Base-by-base conservation (phyloP, 2,113 vertebrate species). In the Anarrhichthys ocellatus region DNA sequence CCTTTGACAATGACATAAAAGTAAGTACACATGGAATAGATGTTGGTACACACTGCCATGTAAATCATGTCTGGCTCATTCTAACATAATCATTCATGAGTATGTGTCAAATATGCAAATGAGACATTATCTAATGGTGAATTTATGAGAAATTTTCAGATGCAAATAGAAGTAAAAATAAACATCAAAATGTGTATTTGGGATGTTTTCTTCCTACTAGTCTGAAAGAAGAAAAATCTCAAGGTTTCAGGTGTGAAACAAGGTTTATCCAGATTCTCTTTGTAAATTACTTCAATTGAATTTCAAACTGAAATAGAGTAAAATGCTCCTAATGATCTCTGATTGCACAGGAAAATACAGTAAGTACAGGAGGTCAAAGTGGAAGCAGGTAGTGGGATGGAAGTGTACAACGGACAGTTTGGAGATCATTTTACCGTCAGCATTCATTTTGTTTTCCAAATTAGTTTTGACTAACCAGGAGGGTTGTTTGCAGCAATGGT, bases 51-150 rank as follows among this genome's bases (percentile, higher is more conserved):
- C 29, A 44, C 24, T 18, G 44, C 11, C 9, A 0, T 15, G 1
- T 59, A 22, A 48, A 64, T 65, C 13, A 64, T n/a, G 8, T 70
- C 22, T n/a, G 9, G 46, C 36, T 67, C 34, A 73, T 24, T 76
- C 8, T 40, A n/a, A 76, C n/a, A 22, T 20, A 8, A 46, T 13
- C 17, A 59, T 59, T 56, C 13, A 46, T 32, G 32, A 20, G 70
- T 42, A 44, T 36, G 15, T 29, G 4, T 22, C 24, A 17, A 32
- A n/a, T 56, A 56, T 56, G 52, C n/a, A 24, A 24, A 24, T 24
- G 1, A 56, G 54, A 10, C 11, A 13, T 11, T n/a, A 56, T 56
- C 9, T 13, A 24, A n/a, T 56, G 20, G n/a, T 24, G 52, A n/a
- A 56, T 56, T 56, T 56, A 56, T 2, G 22, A 10, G 3, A 22